Percentiles rank a stretch among this genome's conserved stretches.
phyloP scores from a whole-genome alignment of 2,113 vertebrate genomes.

The Hiodon tergisus region DNA sequence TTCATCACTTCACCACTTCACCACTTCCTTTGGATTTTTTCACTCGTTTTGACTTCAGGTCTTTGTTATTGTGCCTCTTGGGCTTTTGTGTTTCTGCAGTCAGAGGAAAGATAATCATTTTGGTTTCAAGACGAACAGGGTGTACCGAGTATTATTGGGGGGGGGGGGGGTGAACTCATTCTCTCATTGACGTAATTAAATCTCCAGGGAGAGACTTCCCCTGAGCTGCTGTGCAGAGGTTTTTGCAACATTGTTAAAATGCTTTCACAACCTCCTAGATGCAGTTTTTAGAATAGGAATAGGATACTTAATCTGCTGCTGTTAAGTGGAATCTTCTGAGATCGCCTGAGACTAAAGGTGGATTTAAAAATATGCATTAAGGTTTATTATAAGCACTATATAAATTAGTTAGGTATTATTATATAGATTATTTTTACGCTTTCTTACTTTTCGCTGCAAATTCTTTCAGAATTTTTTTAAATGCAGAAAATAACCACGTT shows the following conservation, averaged over 20 bases:
- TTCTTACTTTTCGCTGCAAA: background rate
- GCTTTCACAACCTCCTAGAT: conserved; percentile 20
- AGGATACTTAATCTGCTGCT: no score
- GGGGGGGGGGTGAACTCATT: conserved; percentile 25
- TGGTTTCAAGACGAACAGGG: conserved; percentile 7
- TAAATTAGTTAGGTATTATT: background rate
- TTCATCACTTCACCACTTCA: background rate
- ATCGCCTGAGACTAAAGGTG: background rate
- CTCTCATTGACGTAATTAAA: conserved; percentile 24
- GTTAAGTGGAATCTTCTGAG: no score
- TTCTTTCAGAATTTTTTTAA: background rate
- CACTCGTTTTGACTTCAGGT: conserved; percentile 7
- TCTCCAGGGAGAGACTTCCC: conserved; percentile 6
- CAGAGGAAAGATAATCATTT: background rate
- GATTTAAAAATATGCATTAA: background rate
- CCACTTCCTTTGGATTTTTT: conserved; percentile 25
- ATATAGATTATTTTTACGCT: background rate
- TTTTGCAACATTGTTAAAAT: conserved; percentile 25
- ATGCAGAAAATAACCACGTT: background rate
- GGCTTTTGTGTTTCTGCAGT: conserved; percentile 1
- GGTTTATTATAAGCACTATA: background rate
- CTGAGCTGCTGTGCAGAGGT: conserved; percentile 12
- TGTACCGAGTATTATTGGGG: conserved; percentile 27
- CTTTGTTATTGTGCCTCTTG: conserved; percentile 1
- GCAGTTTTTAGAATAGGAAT: no score